Base-by-base conservation (phyloP, 2,797 vertebrate genomes). In the Pipistrellus pygmaeus region DNA sequence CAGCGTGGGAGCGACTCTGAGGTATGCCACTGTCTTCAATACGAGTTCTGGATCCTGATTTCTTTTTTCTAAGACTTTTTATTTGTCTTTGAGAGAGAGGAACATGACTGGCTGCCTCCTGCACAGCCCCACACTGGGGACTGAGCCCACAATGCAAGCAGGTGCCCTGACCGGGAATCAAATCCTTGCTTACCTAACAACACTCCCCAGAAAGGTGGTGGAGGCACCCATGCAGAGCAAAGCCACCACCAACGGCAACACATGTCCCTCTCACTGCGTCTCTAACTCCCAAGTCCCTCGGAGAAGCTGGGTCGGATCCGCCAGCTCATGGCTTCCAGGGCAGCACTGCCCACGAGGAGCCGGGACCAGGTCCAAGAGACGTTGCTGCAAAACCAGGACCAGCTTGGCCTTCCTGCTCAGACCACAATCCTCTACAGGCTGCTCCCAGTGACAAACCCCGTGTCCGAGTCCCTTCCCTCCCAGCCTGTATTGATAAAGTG, bases 311-410 rank as follows among this genome's bases (percentile, higher is more conserved):
- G 46, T 25, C 9, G 12, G 10, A 41, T 25, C 15, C 0, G 30
- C 3, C 8, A 14, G 64, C 62, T 23, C 73, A 3, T 12, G 14
- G 3, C 10, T 41, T 41, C 14, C 1, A 1, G 4, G 12, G 12
- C 4, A 3, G 20, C 2, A 13, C 25, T 3, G 13, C 46, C 10
- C n/a, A 1, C n/a, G n/a, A 23, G 10, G 2, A 8, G 66, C 23
- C 0, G 6, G 13, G 60, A 8, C 15, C 27, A 15, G 60, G 60
- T 7, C 60, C 6, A 23, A 6, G 57, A 64, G 73, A 32, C 20
- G 0, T 23, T 6, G 30, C 46, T 51, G 30, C 27, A 44, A 1
- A 32, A 25, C 32, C 57, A 75, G 32, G 64, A 64, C 12, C 15
- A 53, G 14, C 46, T 3, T 55, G 41, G 46, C 9, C 68, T 35